A percentile compares a stretch with the other conserved stretches of the same genome.
Evolutionary conservation across 1,140 invertebrate genomes (phyloP).

Genomic region (Drosophila ananassae): DNA sequence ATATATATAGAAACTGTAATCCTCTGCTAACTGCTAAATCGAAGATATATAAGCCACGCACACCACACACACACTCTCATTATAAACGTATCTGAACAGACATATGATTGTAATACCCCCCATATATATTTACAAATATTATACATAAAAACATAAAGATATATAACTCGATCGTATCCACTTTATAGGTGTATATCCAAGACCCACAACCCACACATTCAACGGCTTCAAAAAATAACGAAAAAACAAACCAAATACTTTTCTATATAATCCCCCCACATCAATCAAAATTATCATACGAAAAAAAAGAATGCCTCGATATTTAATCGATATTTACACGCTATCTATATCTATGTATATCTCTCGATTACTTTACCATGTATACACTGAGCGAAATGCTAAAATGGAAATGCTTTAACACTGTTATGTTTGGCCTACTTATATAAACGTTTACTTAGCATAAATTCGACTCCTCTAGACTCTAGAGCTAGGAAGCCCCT

Average conservation of each 20-base stretch:
- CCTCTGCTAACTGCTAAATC: constrained; percentile 55
- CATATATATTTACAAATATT: constrained; percentile 55
- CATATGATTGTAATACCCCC: constrained; percentile 65
- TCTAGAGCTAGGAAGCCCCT: neutral
- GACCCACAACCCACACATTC: constrained; percentile 32
- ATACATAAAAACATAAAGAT: constrained; percentile 46
- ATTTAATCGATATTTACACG: constrained; percentile 66
- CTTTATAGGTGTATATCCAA: constrained; percentile 39
- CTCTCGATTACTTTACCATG: constrained; percentile 62
- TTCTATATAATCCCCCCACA: constrained; percentile 34
- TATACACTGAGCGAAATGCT: constrained; percentile 77
- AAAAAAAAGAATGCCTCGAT: constrained; percentile 31
- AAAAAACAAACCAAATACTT: constrained; percentile 20
- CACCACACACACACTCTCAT: constrained; percentile 23
- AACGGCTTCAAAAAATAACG: constrained; percentile 39
- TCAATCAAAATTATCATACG: constrained; percentile 49
- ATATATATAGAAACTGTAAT: constrained; percentile 58
- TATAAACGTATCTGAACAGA: constrained; percentile 75
- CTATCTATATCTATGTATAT: constrained; percentile 44
- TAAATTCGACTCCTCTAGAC: constrained; percentile 53
- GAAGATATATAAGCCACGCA: constrained; percentile 34
- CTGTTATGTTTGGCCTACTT: constrained; percentile 80
- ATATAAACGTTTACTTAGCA: constrained; percentile 72
- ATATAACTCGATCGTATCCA: constrained; percentile 20
- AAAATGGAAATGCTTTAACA: constrained; percentile 73